Evolutionary conservation across 2,888 invertebrate genomes (phyloP), one percentile per base, ranked within the genome.

Genomic region (Apoderus coryli): DNA sequence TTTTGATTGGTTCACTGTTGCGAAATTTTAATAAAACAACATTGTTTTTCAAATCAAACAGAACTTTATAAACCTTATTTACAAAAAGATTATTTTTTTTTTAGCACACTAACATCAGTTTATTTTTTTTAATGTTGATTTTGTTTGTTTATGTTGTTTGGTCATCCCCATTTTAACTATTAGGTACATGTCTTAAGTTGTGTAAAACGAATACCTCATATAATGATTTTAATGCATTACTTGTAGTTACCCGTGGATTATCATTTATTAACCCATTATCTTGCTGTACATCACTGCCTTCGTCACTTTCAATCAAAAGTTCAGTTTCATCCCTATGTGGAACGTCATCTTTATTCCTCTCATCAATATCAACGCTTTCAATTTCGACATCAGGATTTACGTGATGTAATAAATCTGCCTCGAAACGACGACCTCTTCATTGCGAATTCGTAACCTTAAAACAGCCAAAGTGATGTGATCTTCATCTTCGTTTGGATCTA

Each of bases 311-410:
- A 29, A 12, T 22, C 10, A 22, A 14, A 14, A 13, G 2, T 29
- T 29, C 29, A 29, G 29, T 22, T 29, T 22, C 29, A 12, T 22
- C 14, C 14, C n/a, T 10, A 6, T 29, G 12, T 12, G 29, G 19
- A 13, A 29, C 22, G n/a, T 3, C 5, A 29, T 29, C 29, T 22
- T 29, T 29, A n/a, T n/a, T 29, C 10, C 29, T 22, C 9, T 22
- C 22, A 29, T 29, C 22, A 13, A 28, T 10, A 28, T 28, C 28
- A 15, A 22, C 16, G 11, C 10, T 15, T 9, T 28, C n/a, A 28
- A 29, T 29, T 11, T 22, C 29, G 22, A 22, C 22, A 22, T 29
- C 29, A n/a, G 29, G 29, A 29, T n/a, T n/a, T 22, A 28, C n/a
- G 16, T 15, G 7, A 10, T 28, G 28, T 16, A 28, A 10, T 14